Evolutionary conservation across 2,113 vertebrate genomes (phyloP), one percentile per base, ranked within the genome.

Genomic region (Myotis lucifugus): DNA sequence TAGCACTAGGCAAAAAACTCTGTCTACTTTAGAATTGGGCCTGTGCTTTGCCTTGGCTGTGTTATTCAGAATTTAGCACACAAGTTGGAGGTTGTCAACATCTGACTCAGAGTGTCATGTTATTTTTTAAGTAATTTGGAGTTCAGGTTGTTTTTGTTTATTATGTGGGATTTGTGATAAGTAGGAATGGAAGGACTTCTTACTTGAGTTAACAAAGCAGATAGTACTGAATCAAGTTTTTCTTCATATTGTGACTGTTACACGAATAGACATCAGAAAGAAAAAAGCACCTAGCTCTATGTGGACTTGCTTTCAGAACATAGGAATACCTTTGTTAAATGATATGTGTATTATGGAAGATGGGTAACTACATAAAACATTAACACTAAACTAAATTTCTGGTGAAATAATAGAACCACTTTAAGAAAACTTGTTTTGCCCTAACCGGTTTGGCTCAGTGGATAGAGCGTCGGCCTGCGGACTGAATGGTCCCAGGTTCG

Each of bases 71-170:
- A 73, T 85, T 69, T 85, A 85, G 37, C 27, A n/a, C 8, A 74
- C 42, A 69, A 1, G 6, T 50, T 18, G 18, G 84, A 77, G 9
- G 13, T 83, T 92, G 29, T 79, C 32, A 87, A 14, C 23, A 84
- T 92, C 37, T 90, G 23, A 77, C 59, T 89, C 34, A 91, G 19
- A 91, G 9, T 19, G 3, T 59, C 42, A 17, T 54, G 50, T 67
- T 91, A 17, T 70, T 70, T 64, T 83, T 85, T 94, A 83, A 88
- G 17, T 93, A 89, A 66, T 82, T 93, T 82, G 37, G 10, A 95
- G 37, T 85, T 46, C 12, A 83, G 48, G 18, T 83, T 4, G 19
- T 73, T 93, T 94, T 95, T 32, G 5, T 77, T 93, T 70, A 32
- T 52, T 6, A 37, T 79, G 66, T 94, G 52, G 66, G 12, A 56